Conservation (phyloP, 2,797 vertebrate species). For the Eidolon dupreanum region DNA sequence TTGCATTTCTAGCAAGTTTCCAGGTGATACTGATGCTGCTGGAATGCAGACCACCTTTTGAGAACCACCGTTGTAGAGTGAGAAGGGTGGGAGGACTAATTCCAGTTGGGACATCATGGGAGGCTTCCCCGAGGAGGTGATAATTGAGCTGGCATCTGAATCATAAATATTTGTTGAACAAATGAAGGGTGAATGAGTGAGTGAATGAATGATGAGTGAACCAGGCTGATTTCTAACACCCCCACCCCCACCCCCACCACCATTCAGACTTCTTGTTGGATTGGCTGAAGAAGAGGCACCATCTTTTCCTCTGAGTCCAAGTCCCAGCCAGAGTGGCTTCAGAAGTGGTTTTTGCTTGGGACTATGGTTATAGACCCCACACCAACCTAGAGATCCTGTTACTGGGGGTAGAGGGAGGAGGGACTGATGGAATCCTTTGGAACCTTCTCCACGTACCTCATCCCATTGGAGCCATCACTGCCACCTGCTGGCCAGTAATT, state of each 20-base stretch:
- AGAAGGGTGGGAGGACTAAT: neutral
- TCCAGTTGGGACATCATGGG: neutral
- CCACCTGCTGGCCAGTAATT: slow-evolving; percentile 13
- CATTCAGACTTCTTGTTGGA: neutral
- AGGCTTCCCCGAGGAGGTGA: neutral
- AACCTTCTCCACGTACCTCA: neutral
- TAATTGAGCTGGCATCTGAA: neutral
- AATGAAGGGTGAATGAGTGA: neutral
- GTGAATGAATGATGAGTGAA: neutral
- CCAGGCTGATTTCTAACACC: neutral
- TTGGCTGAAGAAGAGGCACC: neutral
- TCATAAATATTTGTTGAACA: neutral
- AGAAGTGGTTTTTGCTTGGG: neutral
- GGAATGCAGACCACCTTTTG: neutral
- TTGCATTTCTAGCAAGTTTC: neutral
- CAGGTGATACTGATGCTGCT: neutral
- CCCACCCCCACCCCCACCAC: fast-evolving
- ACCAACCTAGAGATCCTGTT: neutral
- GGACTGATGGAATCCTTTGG: neutral
- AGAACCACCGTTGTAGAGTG: neutral
- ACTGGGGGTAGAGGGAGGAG: fast-evolving
- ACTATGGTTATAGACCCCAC: neutral
- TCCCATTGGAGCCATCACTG: neutral
- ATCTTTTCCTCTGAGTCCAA: neutral
- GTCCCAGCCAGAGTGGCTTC: neutral